Evolutionary conservation across 2,113 vertebrate genomes (phyloP), one percentile per base, ranked within the genome.

Genomic region (Origma solitaria): DNA sequence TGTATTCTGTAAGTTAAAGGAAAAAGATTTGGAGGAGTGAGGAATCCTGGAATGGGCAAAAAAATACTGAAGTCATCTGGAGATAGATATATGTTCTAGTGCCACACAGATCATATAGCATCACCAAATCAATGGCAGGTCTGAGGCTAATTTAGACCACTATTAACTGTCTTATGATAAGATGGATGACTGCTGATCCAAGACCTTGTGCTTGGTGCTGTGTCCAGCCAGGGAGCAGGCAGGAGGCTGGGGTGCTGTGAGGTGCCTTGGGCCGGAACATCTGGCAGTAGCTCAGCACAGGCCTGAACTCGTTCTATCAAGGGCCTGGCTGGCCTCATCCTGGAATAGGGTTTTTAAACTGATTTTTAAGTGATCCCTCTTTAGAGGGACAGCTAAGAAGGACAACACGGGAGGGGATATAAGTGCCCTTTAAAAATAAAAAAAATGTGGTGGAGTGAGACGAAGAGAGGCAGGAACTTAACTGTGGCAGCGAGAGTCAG

Each of bases 1-100:
- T 96, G 72, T 84, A 21, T 85, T 86, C 62, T 94, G 15, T 90
- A 94, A 94, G 85, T 94, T 92, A 96, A 58, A 95, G 79, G 42
- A 91, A 90, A 97, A 97, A 83, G 58, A 88, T 93, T 95, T 95
- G 70, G 72, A 95, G 71, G 85, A 84, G 79, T 72, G 79, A 95
- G 72, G 86, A 96, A 95, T 96, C 96, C 84, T 95, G 69, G 68
- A 91, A 80, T 78, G 42, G 66, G 69, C 35, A 95, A 95, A 97
- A 97, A 95, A 82, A 40, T 15, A 85, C 72, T 47, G 45, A 58
- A 95, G 92, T 94, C 57, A 80, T 95, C 87, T 92, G 58, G 47
- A 87, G 64, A 56, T 7, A 90, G 61, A 81, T 73, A 20, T 35
- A 51, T 66, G 56, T 69, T 69, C 70, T 60, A 61, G 28, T 85